Evolutionary conservation across 1,140 invertebrate species (phyloP), one percentile per base, ranked within the genome.

Genomic region (Eubasilissa regina): DNA sequence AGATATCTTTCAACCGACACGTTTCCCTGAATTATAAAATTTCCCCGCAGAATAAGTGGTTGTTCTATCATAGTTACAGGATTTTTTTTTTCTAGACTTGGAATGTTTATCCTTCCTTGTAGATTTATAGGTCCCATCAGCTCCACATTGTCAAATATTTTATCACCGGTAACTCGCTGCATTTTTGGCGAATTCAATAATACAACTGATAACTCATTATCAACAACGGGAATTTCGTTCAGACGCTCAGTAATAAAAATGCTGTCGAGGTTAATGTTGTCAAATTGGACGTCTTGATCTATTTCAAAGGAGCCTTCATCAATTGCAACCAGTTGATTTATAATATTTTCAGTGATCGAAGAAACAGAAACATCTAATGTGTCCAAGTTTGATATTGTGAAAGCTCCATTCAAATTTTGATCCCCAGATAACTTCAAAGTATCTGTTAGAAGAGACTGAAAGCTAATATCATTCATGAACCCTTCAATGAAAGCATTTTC

Each of bases 111-210:
- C 68, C 84, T 85, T 8, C 85, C 84, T 55, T 80, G 83, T 44
- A 87, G 75, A 62, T 84, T 83, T 12, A 87, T 84, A 12, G 85
- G 84, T 76, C 83, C 83, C 51, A 84, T 79, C 15, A 88, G 47
- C 60, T 84, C 81, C 9, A 87, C 78, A 78, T 85, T 83, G 25
- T 86, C 80, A 76, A 88, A 85, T 19, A 79, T 80, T 82, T 87
- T 87, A 9, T 77, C 77, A 8, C 83, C 84, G 1, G 64, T 80
- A 10, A 87, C 80, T 60, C 82, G 80, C 81, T 87, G 86, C 48
- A 80, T 77, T 35, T 84, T 77, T 6, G 48, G 4, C 0, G 79
- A 75, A 60, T 88, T 79, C 58, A 83, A 85, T 17, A 86, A 75
- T 21, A 88, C 78, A 17, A 87, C 75, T 45, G 85, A 80, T 13